These are phyloP conservation scores for Cloeon dipterum DNA, from an alignment of 2,888 invertebrate genomes.

Conservation along the genomic window DNA sequence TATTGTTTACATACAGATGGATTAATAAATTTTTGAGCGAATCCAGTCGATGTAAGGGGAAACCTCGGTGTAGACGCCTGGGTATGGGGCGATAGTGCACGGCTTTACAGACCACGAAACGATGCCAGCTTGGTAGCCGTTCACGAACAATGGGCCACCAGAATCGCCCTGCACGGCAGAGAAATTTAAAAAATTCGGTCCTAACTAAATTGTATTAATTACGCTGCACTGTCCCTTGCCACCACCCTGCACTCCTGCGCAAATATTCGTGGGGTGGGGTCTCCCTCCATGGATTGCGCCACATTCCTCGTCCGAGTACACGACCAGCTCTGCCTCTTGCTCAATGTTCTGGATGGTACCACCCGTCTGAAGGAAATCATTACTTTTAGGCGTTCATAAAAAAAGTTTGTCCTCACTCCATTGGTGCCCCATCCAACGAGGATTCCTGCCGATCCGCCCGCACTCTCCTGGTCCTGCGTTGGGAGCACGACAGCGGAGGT, in stretches of 20 bases:
- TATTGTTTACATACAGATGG: too few species aligned
- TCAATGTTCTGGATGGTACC: constrained; percentile 1
- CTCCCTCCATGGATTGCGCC: neutral
- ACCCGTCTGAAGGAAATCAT: neutral
- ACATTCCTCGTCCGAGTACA: constrained; percentile 2
- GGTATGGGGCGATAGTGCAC: constrained; percentile 18
- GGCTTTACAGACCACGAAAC: constrained; percentile 24
- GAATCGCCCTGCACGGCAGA: constrained; percentile 4
- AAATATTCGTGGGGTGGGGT: constrained; percentile 15
- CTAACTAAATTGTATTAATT: too few species aligned
- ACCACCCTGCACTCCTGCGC: constrained; percentile 21
- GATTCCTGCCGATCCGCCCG: constrained; percentile 1
- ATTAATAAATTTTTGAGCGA: constrained; percentile 1
- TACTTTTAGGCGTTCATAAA: neutral
- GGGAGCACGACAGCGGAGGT: constrained; percentile 5
- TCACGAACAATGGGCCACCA: constrained; percentile 1
- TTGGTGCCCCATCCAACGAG: constrained; percentile 6
- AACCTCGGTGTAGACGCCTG: constrained; percentile 22
- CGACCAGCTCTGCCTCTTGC: neutral
- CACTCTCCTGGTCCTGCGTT: constrained; percentile 2
- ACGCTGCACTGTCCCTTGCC: constrained; percentile 23
- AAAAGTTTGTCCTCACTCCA: constrained; percentile 3
- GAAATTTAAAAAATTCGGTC: too few species aligned
- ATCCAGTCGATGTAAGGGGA: constrained; percentile 15
- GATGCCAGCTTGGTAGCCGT: constrained; percentile 18